Conservation (phyloP, 1,140 invertebrate genomes). For the Neodiprion fabricii region DNA sequence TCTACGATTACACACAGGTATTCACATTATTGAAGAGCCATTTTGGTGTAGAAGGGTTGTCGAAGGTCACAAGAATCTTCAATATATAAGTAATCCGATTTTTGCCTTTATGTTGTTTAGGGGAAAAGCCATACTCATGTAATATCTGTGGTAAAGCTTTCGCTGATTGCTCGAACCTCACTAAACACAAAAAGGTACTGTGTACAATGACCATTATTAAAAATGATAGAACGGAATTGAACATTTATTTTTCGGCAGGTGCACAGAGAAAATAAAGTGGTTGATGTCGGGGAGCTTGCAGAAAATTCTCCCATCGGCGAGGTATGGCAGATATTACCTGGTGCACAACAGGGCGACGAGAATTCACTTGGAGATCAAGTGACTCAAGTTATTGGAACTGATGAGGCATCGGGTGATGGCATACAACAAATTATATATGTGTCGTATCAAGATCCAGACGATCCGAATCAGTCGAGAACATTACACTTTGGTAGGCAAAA, state of each 20-base stretch:
- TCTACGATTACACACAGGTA: constrained; percentile 69
- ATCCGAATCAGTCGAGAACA: constrained; percentile 53
- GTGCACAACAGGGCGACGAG: constrained; percentile 37
- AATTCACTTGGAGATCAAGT: constrained; percentile 39
- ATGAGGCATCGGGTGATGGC: constrained; percentile 45
- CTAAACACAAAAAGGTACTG: constrained; percentile 69
- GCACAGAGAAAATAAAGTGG: constrained; percentile 13
- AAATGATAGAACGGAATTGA: constrained; percentile 23
- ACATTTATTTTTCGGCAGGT: background rate
- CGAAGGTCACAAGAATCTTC: constrained; percentile 23
- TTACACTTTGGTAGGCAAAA: constrained; percentile 51
- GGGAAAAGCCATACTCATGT: constrained; percentile 81
- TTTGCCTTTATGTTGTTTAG: constrained; percentile 48
- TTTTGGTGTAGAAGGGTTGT: constrained; percentile 4
- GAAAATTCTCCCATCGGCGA: constrained; percentile 36
- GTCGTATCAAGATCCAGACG: constrained; percentile 59
- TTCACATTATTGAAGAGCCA: constrained; percentile 17
- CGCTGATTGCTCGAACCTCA: constrained; percentile 71
- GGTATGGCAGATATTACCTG: constrained; percentile 54
- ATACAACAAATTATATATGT: constrained; percentile 61
- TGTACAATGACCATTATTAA: background rate
- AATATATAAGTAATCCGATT: constrained; percentile 11
- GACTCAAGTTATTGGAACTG: constrained; percentile 39
- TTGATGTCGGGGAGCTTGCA: constrained; percentile 32
- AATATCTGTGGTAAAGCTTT: constrained; percentile 78